These are phyloP conservation scores for Acrobasis suavella DNA, from an alignment of 2,888 invertebrate genomes.

Conservation along the genomic window DNA sequence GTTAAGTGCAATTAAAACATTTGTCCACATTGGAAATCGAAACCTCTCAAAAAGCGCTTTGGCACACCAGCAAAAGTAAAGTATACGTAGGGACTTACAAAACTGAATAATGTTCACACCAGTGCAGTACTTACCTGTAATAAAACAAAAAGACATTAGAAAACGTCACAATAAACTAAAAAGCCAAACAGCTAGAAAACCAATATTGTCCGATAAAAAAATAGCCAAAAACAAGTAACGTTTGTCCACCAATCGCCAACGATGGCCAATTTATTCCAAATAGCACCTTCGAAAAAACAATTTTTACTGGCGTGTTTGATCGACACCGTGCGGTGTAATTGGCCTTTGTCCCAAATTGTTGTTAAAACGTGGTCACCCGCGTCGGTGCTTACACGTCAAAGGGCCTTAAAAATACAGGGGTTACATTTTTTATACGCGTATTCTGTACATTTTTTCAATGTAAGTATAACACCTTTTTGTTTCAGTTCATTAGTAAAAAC, in stretches of 20 bases:
- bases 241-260: slow-evolving; percentile 12
- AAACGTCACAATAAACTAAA: background rate
- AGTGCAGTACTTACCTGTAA: slow-evolving; percentile 6
- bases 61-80: too few species aligned
- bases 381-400: slow-evolving; percentile 28
- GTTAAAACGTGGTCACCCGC: slow-evolving; percentile 44
- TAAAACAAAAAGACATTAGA: background rate
- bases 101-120: background rate
- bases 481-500: too few species aligned
- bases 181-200: background rate
- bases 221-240: slow-evolving; percentile 6
- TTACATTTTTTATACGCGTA: background rate
- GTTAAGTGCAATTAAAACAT: too few species aligned
- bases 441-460: background rate
- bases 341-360: slow-evolving; percentile 49
- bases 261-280: slow-evolving; percentile 21
- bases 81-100: too few species aligned
- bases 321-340: slow-evolving; percentile 45
- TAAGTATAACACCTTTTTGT: background rate
- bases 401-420: slow-evolving; percentile 25
- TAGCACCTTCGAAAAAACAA: slow-evolving; percentile 37
- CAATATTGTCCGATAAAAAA: slow-evolving; percentile 7
- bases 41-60: too few species aligned
- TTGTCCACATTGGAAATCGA: too few species aligned
- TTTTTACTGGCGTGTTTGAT: slow-evolving; percentile 47